A percentile compares a stretch with the other conserved stretches of the same genome.
phyloP scores from a whole-genome alignment of 2,797 vertebrate species.

The Malurus splendens region DNA sequence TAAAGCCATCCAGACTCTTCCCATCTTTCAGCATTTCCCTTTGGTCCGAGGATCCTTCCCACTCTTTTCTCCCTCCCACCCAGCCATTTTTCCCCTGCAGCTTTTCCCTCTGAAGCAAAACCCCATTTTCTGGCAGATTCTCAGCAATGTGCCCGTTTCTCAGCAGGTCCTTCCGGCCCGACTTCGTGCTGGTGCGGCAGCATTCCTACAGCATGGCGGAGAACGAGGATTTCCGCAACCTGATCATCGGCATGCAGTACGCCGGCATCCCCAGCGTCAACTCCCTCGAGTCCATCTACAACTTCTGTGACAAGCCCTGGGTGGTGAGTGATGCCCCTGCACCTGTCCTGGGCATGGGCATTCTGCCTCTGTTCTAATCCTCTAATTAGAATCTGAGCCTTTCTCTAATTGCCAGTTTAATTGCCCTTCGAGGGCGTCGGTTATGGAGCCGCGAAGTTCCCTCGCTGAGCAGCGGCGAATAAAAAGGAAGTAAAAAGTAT shows the following conservation, averaged over 20 bases:
- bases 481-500: no score
- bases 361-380: neutral
- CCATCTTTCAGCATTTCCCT: neutral
- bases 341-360: neutral
- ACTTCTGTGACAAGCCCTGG: constrained; percentile 98
- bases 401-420: neutral
- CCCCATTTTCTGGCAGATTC: accelerated
- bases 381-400: neutral
- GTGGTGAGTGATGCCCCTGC: constrained; percentile 80
- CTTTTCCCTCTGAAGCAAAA: neutral
- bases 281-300: constrained; percentile 94
- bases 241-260: constrained; percentile 95
- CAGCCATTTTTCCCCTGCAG: neutral
- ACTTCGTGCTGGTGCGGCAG: constrained; percentile 93
- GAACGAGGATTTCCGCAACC: constrained; percentile 93
- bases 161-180: constrained; percentile 89
- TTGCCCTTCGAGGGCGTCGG: neutral
- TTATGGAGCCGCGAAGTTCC: neutral
- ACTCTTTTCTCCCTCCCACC: neutral
- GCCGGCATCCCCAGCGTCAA: constrained; percentile 91
- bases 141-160: neutral
- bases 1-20: neutral
- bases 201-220: constrained; percentile 96
- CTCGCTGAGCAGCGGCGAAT: neutral
- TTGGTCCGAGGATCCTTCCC: neutral